Evolutionary conservation across 2,113 vertebrate species (phyloP), one percentile per base, ranked within the genome.

Genomic region (Actenoides lindsayi): DNA sequence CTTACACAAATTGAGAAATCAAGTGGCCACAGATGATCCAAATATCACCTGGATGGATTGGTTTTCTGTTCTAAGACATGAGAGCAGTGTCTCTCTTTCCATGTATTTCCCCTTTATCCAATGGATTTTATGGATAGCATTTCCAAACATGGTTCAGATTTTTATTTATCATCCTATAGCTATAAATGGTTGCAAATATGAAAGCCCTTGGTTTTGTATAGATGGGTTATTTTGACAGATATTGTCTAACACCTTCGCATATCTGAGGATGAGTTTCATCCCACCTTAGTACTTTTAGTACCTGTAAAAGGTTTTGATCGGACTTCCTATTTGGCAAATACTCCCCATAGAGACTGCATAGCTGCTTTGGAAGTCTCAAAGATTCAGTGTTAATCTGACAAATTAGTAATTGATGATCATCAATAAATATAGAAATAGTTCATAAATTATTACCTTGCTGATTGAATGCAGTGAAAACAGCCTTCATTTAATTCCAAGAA

Each of bases 91-190:
- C 23, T 63, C 28, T 73, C 54, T 68, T 44, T 70, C 42, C 16
- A 16, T 51, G 10, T 11, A 44, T 79, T 73, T 65, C 23, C 7
- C 9, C 11, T 91, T 83, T 63, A 44, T 44, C 7, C 24, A 48
- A 37, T 41, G 8, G 21, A 50, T 48, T 41, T 28, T 53, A 23
- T 73, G 0, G 10, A 77, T 51, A 70, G n/a, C 67, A 28, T 95
- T 96, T 97, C 74, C 46, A 28, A 48, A 93, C 74, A 69, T 75
- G 50, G 67, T 91, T 97, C 74, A 93, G 37, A 17, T 87, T 96
- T 96, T 91, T 70, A 79, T 94, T 94, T 94, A 65, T 62, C 5
- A 33, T 57, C 10, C 27, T 54, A 31, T 24, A 78, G 6, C 30
- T 70, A 59, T 74, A 42, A 63, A 59, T 30, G 7, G 4, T n/a